These are phyloP conservation scores for Morpho deidamia DNA, from an alignment of 2,888 invertebrate genomes.

Conservation along the genomic window DNA sequence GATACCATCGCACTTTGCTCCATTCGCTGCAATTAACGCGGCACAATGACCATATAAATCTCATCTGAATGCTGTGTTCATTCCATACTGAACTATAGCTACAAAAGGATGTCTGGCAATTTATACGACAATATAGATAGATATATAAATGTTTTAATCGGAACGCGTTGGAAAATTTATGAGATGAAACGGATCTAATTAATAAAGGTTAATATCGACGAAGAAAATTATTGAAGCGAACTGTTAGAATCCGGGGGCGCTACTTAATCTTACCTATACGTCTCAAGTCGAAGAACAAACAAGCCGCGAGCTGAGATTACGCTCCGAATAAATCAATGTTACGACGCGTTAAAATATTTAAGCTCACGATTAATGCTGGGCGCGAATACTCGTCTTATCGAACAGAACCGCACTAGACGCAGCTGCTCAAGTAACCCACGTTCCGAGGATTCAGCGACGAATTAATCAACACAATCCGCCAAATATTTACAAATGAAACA, in stretches of 20 bases:
- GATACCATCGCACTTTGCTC: constrained; percentile 68
- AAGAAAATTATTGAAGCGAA: constrained; percentile 39
- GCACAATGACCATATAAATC: constrained; percentile 75
- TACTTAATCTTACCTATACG: constrained; percentile 70
- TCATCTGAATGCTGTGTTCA: constrained; percentile 58
- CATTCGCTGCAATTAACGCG: constrained; percentile 73
- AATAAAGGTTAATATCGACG: constrained; percentile 38
- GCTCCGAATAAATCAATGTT: constrained; percentile 76
- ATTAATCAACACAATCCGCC: constrained; percentile 33
- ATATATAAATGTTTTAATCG: constrained; percentile 7
- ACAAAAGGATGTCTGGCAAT: constrained; percentile 16
- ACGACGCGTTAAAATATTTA: constrained; percentile 78
- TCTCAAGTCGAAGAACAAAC: constrained; percentile 74
- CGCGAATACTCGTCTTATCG: constrained; percentile 58
- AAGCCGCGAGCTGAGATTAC: constrained; percentile 73
- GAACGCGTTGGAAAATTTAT: constrained; percentile 11
- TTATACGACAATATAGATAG: constrained; percentile 14
- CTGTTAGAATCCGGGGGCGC: constrained; percentile 46
- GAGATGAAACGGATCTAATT: constrained; percentile 42
- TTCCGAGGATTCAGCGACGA: constrained; percentile 28
- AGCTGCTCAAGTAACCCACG: constrained; percentile 40
- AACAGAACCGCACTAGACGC: constrained; percentile 44
- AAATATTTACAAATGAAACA: constrained; percentile 28
- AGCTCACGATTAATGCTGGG: constrained; percentile 73
- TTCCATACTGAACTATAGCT: constrained; percentile 48